Percentiles rank a stretch among this genome's conserved stretches.
phyloP scores from a whole-genome alignment of 2,797 vertebrate species.

The Brachymystax lenok region DNA sequence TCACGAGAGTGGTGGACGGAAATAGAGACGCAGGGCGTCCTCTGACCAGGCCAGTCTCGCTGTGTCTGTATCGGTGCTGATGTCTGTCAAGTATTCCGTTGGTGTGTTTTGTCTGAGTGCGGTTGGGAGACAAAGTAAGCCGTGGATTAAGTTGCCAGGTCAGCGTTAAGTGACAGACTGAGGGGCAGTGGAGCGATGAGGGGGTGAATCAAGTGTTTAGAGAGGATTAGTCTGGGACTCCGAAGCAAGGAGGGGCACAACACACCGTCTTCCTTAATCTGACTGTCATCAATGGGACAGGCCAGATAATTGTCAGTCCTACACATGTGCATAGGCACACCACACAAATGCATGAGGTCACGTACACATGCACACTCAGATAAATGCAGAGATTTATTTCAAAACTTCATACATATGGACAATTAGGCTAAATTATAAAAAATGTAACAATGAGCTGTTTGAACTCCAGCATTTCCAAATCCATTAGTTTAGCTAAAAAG shows the following conservation, averaged over 20 bases:
- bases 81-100: background rate
- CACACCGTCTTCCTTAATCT: conserved; percentile 25
- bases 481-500: background rate
- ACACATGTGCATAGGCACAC: background rate
- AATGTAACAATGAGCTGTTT: too few relatives aligned
- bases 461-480: background rate
- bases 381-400: background rate
- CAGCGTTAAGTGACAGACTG: conserved; percentile 15
- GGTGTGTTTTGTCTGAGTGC: conserved; percentile 33
- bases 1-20: background rate
- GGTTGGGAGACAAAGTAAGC: conserved; percentile 26
- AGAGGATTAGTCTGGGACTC: conserved; percentile 55
- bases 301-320: conserved; percentile 11
- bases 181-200: conserved; percentile 34
- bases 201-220: conserved; percentile 42
- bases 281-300: background rate
- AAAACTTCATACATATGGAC: background rate
- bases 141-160: conserved; percentile 45
- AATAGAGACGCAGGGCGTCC: background rate
- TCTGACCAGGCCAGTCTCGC: background rate
- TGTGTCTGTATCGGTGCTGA: background rate
- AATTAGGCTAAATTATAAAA: too few relatives aligned
- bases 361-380: background rate
- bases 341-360: background rate
- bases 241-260: conserved; percentile 30